Evolutionary conservation across 2,888 invertebrate genomes (phyloP), one percentile per base, ranked within the genome.

Genomic region (Torymus texanus): DNA sequence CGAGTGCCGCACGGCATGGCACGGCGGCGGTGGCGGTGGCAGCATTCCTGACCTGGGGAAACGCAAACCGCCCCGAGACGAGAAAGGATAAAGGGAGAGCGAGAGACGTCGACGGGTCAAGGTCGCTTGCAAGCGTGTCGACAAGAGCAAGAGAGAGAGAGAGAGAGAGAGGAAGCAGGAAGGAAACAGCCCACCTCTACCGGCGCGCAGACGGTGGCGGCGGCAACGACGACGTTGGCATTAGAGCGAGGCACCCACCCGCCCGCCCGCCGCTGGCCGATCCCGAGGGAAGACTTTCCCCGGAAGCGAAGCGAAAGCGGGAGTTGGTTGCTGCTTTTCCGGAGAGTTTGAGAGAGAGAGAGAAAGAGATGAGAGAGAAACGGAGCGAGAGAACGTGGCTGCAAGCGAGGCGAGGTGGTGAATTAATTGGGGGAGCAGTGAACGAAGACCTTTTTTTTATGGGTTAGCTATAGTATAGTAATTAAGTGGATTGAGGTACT

Each of bases 21-120:
- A 58, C 51, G 61, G 62, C 62, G 53, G 75, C 56, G 58, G n/a
- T n/a, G n/a, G n/a, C 21, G 53, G 70, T 16, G 24, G 24, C 8
- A 51, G 72, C 78, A 65, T 77, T 72, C 78, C 78, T 78, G 78
- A 78, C 78, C 73, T 58, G 62, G 75, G 75, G 56, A 71, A 79
- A 78, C 65, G 59, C 75, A 70, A 79, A 79, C 65, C 70, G 75
- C 75, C 70, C 16, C 70, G 80, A 71, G 76, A 70, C 63, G 76
- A 61, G 76, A 61, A 68, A 74, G 77, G 77, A 77, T 77, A 77
- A 77, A 76, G 80, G 65, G 76, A 63, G 41, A 18, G 67, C 53
- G 59, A 18, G 53, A 41, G 41, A 41, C 41, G 41, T 1, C 58
- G 53, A 5, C 18, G 61, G 78, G 80, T 81, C 78, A 81, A 78